Evolutionary conservation across 1,140 invertebrate genomes (phyloP).

Genomic region (Anadara kagoshimensis): DNA sequence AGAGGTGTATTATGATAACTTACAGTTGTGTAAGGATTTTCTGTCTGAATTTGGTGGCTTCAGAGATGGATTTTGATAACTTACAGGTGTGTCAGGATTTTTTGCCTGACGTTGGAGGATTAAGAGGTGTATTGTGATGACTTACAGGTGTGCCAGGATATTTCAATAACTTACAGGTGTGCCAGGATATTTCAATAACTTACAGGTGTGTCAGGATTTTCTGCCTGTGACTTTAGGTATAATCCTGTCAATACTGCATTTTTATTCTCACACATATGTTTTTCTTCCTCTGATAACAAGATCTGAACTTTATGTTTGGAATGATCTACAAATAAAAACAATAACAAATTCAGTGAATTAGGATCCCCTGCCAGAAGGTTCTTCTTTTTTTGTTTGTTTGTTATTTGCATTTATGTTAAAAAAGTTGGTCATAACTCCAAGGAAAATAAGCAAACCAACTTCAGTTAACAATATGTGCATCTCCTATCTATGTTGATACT

Average conservation of each 20-base stretch:
- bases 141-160: conserved; percentile 38
- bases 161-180: conserved; percentile 40
- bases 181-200: conserved; percentile 37
- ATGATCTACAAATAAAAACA: conserved; percentile 60
- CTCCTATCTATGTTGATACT: too few species aligned
- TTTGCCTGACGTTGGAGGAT: conserved; percentile 47
- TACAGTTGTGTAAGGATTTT: conserved; percentile 39
- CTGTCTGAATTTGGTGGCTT: conserved; percentile 39
- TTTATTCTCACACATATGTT: conserved; percentile 67
- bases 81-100: conserved; percentile 36
- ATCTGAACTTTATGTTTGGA: conserved; percentile 66
- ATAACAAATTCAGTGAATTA: too few species aligned
- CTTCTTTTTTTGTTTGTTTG: too few species aligned
- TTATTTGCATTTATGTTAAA: too few species aligned
- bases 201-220: conserved; percentile 40
- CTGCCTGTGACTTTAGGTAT: conserved; percentile 43
- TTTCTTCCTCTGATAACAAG: conserved; percentile 65
- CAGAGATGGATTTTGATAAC: conserved; percentile 34
- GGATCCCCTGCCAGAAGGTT: too few species aligned
- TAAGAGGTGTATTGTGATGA: conserved; percentile 41
- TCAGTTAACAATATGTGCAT: too few species aligned
- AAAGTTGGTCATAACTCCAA: too few species aligned
- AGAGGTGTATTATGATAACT: too few species aligned
- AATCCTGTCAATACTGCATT: conserved; percentile 48
- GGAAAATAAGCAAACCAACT: too few species aligned